Evolutionary conservation across 2,888 invertebrate genomes (phyloP).

Genomic region (Cantharis rustica): DNA sequence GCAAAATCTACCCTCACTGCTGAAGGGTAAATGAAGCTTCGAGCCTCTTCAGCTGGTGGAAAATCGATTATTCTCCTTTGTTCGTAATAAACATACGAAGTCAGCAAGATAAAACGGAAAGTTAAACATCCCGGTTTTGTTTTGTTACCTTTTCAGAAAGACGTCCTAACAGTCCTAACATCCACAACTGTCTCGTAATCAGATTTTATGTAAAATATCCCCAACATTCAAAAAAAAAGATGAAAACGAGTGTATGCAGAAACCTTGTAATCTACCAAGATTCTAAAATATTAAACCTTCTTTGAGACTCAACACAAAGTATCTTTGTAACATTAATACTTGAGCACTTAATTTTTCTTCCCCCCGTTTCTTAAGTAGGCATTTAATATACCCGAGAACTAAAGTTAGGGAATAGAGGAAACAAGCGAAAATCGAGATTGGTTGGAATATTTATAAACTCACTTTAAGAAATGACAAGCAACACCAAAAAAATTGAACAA

Average conservation of each 20-base stretch:
- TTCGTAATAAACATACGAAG: background rate
- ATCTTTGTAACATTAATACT: background rate
- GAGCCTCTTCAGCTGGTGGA: background rate
- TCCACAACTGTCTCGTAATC: background rate
- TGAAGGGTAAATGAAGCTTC: background rate
- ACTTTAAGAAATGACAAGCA: background rate
- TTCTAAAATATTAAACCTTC: background rate
- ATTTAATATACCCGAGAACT: background rate
- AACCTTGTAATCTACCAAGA: background rate
- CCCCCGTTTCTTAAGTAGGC: background rate
- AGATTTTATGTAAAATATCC: background rate
- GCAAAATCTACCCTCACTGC: background rate
- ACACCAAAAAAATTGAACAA: background rate
- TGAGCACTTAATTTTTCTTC: background rate
- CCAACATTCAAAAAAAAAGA: background rate
- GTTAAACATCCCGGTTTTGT: background rate
- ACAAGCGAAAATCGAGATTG: background rate
- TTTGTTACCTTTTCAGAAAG: background rate
- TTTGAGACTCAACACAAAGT: background rate
- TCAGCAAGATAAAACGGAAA: background rate
- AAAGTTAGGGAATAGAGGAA: background rate
- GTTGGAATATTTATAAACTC: background rate
- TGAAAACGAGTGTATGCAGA: too few relatives aligned
- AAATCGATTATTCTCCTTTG: background rate
- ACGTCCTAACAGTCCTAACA: background rate